Evolutionary conservation across 2,797 vertebrate species (phyloP), one percentile per base, ranked within the genome.

Genomic region (Xerus rutilus): DNA sequence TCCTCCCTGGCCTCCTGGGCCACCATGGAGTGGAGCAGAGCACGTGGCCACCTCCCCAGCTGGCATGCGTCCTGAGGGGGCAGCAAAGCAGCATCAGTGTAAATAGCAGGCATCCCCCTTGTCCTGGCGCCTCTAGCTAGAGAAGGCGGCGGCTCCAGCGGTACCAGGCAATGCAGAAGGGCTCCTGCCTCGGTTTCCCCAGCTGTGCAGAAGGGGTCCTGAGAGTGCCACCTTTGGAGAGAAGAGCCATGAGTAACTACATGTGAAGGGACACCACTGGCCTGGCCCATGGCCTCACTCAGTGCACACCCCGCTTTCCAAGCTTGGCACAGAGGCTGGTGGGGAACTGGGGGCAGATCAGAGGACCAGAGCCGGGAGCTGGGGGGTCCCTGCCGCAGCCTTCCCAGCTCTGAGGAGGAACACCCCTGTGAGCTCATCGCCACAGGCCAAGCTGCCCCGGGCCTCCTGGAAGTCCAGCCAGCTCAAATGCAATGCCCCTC

Each of bases 1-100:
- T 62, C 90, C 91, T 91, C 91, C 54, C 79, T 47, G 87, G 85
- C 91, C 93, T 95, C 79, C 94, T 81, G 70, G 85, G 43, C 2
- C 30, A 20, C 0, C 0, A 0, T 14, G 13, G 74, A 17, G 65
- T 49, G 4, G 78, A 35, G 81, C 30, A 10, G 57, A 96, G 94
- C 94, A 96, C 94, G 96, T 15, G 12, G 2, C 1, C 93, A 72
- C 35, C 52, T 10, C 72, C 86, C 64, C 45, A 0, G 83, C 74
- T 35, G 0, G n/a, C 39, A 10, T 12, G 25, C 49, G 17, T 43
- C 70, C 59, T 83, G 4, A 78, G 64, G 72, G 76, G 62, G 43
- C 43, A 59, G 52, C 3, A 7, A 49, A 35, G 30, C 43, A n/a
- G 77, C 72, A 0, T 30, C 70, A 45, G 78, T 54, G 89, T 89